phyloP scores from a whole-genome alignment of 2,113 vertebrate species.

The Eublepharis macularius region DNA sequence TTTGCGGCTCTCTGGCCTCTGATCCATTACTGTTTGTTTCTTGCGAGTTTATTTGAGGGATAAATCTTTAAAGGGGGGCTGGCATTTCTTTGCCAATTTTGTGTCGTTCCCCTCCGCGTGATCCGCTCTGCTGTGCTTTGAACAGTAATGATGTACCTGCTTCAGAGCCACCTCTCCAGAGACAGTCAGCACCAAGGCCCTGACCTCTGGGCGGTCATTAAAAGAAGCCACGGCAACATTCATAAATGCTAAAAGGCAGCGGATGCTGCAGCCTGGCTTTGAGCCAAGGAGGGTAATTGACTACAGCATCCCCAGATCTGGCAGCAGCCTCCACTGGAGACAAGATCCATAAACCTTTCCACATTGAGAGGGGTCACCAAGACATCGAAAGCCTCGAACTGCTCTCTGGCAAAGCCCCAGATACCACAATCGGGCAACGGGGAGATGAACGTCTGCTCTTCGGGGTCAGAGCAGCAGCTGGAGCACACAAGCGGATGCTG shows the following conservation, averaged over 20 bases:
- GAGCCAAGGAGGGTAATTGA: not conserved
- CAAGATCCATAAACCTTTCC: not conserved
- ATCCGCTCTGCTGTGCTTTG: not conserved
- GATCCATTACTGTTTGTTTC: not conserved
- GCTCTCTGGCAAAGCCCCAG: not conserved
- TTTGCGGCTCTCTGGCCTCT: not conserved
- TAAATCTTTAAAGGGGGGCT: not conserved
- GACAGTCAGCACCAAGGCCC: not conserved
- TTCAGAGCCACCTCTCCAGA: not conserved
- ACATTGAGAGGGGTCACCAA: not conserved
- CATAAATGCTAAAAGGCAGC: not conserved
- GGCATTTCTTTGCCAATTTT: not conserved
- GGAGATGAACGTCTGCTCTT: not conserved
- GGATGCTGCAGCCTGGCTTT: not conserved
- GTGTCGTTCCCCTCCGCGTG: not conserved
- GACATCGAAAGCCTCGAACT: not conserved
- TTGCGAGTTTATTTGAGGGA: not conserved
- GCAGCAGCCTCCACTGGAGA: not conserved
- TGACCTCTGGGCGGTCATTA: not conserved
- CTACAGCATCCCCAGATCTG: not conserved
- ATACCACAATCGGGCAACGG: not conserved
- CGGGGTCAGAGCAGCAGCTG: not conserved
- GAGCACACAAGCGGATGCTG: not conserved
- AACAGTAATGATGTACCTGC: not conserved
- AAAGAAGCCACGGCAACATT: not conserved